Conservation (phyloP, 2,888 invertebrate species). For the Parnassius orleans region DNA sequence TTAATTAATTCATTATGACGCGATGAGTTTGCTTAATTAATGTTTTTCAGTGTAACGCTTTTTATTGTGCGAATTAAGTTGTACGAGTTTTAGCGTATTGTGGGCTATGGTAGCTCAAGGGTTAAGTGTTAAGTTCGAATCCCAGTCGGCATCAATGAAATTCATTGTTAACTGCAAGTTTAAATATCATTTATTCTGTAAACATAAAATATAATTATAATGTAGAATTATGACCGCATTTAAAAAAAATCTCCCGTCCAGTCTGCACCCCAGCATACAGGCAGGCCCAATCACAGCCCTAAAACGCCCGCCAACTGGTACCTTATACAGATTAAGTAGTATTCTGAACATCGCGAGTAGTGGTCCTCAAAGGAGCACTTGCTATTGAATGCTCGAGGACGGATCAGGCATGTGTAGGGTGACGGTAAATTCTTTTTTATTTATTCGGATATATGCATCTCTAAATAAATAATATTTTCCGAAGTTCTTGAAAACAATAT, state of each 20-base stretch:
- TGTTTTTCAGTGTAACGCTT: constrained; percentile 3
- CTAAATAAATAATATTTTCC: too few relatives aligned
- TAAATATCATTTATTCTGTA: too few relatives aligned
- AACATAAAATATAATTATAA: neutral
- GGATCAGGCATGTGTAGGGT: constrained; percentile 52
- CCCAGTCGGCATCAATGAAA: neutral
- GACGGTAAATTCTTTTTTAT: constrained; percentile 31
- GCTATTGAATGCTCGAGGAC: constrained; percentile 44
- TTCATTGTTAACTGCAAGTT: too few relatives aligned
- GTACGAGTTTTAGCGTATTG: too few relatives aligned
- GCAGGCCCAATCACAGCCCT: constrained; percentile 41
- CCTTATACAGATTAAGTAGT: constrained; percentile 65
- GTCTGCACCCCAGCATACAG: constrained; percentile 40
- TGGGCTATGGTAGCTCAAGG: too few relatives aligned
- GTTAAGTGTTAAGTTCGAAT: neutral
- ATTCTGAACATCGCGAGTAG: constrained; percentile 43
- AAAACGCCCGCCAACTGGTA: constrained; percentile 47
- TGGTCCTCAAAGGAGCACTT: constrained; percentile 65
- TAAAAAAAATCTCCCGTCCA: constrained; percentile 17
- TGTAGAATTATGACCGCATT: constrained; percentile 25
- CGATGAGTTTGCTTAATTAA: constrained; percentile 13
- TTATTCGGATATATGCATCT: too few relatives aligned
- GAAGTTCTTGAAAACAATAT: too few relatives aligned
- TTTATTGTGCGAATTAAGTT: too few relatives aligned
- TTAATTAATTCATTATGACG: constrained; percentile 22